These are phyloP conservation scores for Phytoseiulus persimilis DNA, from an alignment of 2,888 invertebrate species.

Conservation along the genomic window DNA sequence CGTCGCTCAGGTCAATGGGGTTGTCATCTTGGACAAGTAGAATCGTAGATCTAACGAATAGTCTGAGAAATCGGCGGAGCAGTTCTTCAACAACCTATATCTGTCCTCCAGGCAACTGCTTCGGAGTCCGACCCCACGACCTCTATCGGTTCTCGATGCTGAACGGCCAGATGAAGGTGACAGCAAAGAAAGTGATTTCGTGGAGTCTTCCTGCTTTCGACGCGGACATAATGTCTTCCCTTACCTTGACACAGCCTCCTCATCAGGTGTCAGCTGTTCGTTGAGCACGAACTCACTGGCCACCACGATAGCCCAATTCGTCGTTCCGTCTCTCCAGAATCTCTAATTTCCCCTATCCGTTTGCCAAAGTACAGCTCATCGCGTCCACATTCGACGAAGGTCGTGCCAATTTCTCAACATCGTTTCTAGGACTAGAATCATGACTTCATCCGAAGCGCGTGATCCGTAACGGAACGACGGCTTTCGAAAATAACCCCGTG, in stretches of 20 bases:
- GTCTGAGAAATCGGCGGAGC: too few relatives aligned
- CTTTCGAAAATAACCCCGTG: too few relatives aligned
- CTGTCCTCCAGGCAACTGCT: neutral
- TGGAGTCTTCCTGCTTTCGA: neutral
- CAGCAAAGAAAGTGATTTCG: neutral
- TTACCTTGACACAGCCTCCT: slow-evolving; percentile 14
- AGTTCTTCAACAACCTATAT: too few relatives aligned
- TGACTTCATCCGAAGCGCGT: neutral
- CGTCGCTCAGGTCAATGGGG: too few relatives aligned
- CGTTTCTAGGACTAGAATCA: neutral
- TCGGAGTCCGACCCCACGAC: slow-evolving; percentile 37
- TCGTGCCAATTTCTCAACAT: neutral
- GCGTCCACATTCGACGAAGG: slow-evolving; percentile 15
- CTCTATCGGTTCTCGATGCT: slow-evolving; percentile 37
- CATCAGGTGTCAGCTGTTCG: slow-evolving; percentile 35
- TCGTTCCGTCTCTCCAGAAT: slow-evolving; percentile 24
- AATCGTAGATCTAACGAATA: neutral
- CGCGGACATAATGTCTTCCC: neutral
- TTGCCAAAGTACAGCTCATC: neutral
- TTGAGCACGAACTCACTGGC: slow-evolving; percentile 28
- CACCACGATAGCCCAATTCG: slow-evolving; percentile 17
- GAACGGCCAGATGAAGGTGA: slow-evolving; percentile 18
- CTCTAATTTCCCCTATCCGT: slow-evolving; percentile 13
- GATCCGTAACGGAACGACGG: neutral
- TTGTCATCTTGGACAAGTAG: neutral